Evolutionary conservation across 2,797 vertebrate genomes (phyloP).

Genomic region (Hyperoplus immaculatus): DNA sequence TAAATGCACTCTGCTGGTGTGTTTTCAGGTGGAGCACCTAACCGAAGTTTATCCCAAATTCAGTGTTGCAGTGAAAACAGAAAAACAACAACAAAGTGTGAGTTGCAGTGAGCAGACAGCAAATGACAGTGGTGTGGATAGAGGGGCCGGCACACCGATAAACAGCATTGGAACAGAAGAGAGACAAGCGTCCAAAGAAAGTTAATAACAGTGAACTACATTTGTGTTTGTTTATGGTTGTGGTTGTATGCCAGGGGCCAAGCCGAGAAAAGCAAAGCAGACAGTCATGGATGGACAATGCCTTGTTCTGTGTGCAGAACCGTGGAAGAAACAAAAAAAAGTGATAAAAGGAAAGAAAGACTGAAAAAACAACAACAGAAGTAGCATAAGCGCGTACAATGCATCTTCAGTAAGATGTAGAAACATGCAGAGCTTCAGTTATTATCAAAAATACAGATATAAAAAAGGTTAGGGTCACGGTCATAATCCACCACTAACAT

Average conservation of each 20-base stretch:
- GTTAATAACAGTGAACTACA: conserved; percentile 34
- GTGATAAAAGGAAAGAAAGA: background rate
- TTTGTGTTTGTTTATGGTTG: background rate
- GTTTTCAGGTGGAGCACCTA: background rate
- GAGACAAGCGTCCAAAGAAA: conserved; percentile 61
- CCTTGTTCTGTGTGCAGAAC: conserved; percentile 21
- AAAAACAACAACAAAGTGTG: background rate
- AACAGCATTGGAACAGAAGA: conserved; percentile 36
- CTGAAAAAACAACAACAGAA: conserved; percentile 10
- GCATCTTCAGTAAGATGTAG: conserved; percentile 14
- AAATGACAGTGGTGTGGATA: conserved; percentile 92
- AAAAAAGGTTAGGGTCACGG: conserved; percentile 16
- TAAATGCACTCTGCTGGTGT: background rate
- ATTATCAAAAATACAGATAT: conserved; percentile 59
- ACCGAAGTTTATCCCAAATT: background rate
- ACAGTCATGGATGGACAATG: conserved; percentile 33
- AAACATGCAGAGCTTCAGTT: conserved; percentile 7
- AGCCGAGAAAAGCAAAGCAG: conserved; percentile 75
- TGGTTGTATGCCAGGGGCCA: conserved; percentile 53
- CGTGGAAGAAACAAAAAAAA: conserved; percentile 23
- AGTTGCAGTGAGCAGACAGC: conserved; percentile 66
- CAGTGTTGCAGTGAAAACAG: background rate
- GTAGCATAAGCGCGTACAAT: background rate
- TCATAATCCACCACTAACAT: background rate
- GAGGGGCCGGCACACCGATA: conserved; percentile 78